Conservation (phyloP, 1,140 invertebrate species). For the Drosophila arawakana region DNA sequence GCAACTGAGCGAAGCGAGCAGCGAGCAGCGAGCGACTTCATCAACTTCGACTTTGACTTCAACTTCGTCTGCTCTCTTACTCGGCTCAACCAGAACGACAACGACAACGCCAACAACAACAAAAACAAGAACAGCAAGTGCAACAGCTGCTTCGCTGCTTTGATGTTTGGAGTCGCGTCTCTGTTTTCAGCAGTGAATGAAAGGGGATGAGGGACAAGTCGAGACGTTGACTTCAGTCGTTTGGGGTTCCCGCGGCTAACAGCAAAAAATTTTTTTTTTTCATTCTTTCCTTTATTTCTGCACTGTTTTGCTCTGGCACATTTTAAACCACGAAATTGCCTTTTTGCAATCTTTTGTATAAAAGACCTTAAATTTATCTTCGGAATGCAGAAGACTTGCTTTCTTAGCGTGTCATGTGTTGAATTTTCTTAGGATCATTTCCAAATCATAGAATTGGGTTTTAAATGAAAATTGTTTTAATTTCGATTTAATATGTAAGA, state of each 20-base stretch:
- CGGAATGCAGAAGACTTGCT: too few species aligned
- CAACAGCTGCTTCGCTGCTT: slow-evolving; percentile 13
- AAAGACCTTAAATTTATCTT: too few species aligned
- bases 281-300: not conserved
- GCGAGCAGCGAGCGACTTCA: slow-evolving; percentile 20
- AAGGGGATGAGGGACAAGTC: not conserved
- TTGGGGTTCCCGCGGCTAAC: slow-evolving; percentile 15
- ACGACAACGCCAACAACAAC: not conserved
- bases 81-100: slow-evolving; percentile 34
- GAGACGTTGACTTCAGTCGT: not conserved
- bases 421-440: too few species aligned
- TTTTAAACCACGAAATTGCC: slow-evolving; percentile 14
- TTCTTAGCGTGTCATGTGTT: too few species aligned
- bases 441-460: too few species aligned
- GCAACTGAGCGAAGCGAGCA: slow-evolving; percentile 54
- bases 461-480: too few species aligned
- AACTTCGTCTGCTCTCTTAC: slow-evolving; percentile 33
- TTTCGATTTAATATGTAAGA: too few species aligned
- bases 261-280: not conserved
- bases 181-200: slow-evolving; percentile 5
- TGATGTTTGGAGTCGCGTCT: slow-evolving; percentile 12
- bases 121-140: slow-evolving; percentile 11
- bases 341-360: not conserved
- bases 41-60: slow-evolving; percentile 39
- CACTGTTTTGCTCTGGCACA: not conserved